Conservation (phyloP, 2,888 invertebrate genomes). For the Sinohyriopsis cumingii region DNA sequence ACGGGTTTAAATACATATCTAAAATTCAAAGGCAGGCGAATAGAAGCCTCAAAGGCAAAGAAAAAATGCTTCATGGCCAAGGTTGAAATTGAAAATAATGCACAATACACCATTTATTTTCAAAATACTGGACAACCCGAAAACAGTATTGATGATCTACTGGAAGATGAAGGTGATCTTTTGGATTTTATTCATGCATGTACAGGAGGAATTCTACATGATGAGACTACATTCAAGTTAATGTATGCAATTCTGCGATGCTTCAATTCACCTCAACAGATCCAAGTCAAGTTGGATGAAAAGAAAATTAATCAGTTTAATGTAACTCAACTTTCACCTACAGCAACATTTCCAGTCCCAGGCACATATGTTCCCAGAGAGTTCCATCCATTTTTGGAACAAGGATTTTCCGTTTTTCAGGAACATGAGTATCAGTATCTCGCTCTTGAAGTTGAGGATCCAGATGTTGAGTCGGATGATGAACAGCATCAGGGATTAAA, state of each 20-base stretch:
- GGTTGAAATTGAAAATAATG: not conserved
- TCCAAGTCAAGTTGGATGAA: constrained; percentile 9
- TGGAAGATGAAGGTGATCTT: constrained; percentile 6
- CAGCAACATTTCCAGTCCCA: constrained; percentile 20
- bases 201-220: constrained; percentile 8
- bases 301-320: constrained; percentile 3
- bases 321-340: not conserved
- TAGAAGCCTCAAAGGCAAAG: constrained; percentile 4
- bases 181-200: constrained; percentile 9
- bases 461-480: not conserved
- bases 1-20: constrained; percentile 9
- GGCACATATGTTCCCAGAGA: constrained; percentile 27
- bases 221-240: not conserved
- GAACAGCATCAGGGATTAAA: constrained; percentile 1
- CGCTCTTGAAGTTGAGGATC: constrained; percentile 21
- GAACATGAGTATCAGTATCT: constrained; percentile 24
- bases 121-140: not conserved
- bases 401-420: constrained; percentile 23
- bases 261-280: not conserved
- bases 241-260: constrained; percentile 3
- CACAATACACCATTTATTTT: not conserved
- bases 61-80: constrained; percentile 4
- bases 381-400: constrained; percentile 28
- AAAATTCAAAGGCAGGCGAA: not conserved
- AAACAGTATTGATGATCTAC: not conserved